Evolutionary conservation across 2,113 vertebrate genomes (phyloP).

Genomic region (Ceyx melanurus): DNA sequence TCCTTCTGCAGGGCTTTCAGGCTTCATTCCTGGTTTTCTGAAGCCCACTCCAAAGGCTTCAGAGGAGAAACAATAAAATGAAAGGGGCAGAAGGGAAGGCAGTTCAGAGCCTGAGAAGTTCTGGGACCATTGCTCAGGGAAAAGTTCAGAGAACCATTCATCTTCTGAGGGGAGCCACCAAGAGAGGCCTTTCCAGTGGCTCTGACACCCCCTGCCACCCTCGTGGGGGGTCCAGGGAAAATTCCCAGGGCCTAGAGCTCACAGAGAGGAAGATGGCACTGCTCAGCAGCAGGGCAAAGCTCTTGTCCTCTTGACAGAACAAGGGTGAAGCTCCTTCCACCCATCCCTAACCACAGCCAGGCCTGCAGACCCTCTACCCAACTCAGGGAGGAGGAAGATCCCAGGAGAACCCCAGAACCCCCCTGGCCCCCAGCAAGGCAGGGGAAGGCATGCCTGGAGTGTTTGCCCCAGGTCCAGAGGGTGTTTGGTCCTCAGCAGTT

Average conservation of each 20-base stretch:
- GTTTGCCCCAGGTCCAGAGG: fast-evolving
- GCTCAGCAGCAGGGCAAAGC: not conserved
- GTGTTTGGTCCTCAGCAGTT: not conserved
- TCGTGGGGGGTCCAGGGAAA: slow-evolving; percentile 38
- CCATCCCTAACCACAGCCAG: fast-evolving
- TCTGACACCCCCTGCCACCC: not conserved
- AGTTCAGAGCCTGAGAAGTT: not conserved
- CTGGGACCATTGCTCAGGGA: not conserved
- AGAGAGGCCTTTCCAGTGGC: not conserved
- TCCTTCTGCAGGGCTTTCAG: not conserved
- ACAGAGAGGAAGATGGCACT: not conserved
- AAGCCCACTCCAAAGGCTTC: not conserved
- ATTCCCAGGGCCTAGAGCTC: not conserved
- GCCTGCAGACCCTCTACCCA: fast-evolving
- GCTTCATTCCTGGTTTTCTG: not conserved
- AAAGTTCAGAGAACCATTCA: slow-evolving; percentile 9
- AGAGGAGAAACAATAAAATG: not conserved
- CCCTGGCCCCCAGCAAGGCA: not conserved
- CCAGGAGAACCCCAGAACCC: not conserved
- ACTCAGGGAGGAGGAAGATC: not conserved
- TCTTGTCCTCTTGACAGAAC: fast-evolving
- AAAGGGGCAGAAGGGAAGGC: not conserved
- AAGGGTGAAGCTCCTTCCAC: not conserved
- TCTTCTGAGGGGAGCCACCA: not conserved
- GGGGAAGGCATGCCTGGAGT: fast-evolving